phyloP scores from a whole-genome alignment of 2,113 vertebrate species.

The Bambusicola thoracicus region DNA sequence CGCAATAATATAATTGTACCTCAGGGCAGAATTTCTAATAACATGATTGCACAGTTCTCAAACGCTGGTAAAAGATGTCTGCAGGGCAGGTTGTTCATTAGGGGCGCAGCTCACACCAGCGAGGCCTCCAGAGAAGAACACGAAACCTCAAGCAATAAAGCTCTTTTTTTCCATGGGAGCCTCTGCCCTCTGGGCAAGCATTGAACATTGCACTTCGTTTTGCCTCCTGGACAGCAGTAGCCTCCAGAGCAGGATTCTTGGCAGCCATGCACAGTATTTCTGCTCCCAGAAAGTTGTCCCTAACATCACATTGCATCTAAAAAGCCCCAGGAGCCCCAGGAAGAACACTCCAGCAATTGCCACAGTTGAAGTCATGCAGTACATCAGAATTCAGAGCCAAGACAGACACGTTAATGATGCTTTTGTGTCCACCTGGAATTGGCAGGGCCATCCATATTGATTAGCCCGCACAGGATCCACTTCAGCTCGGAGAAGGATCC shows the following conservation, averaged over 20 bases:
- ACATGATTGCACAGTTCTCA: slow-evolving; percentile 57
- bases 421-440: not conserved
- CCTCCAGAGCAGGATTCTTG: not conserved
- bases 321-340: not conserved
- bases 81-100: slow-evolving; percentile 70
- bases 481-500: slow-evolving; percentile 1
- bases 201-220: slow-evolving; percentile 6
- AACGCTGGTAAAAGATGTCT: slow-evolving; percentile 58
- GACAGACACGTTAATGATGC: not conserved
- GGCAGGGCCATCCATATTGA: not conserved
- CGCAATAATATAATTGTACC: slow-evolving; percentile 78
- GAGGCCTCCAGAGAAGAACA: slow-evolving; percentile 57
- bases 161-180: not conserved
- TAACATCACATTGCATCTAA: not conserved
- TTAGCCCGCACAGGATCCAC: not conserved
- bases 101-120: slow-evolving; percentile 47
- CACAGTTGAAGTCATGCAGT: not conserved
- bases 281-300: not conserved
- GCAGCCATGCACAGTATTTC: not conserved
- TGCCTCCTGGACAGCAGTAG: slow-evolving; percentile 6
- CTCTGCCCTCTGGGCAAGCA: slow-evolving; percentile 50
- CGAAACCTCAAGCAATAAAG: slow-evolving; percentile 45
- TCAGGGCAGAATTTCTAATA: slow-evolving; percentile 77
- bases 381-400: not conserved
- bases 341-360: not conserved